Conservation (phyloP, 53 echinoderm and acorn worm genomes). For the Holothuria leucospilota region DNA sequence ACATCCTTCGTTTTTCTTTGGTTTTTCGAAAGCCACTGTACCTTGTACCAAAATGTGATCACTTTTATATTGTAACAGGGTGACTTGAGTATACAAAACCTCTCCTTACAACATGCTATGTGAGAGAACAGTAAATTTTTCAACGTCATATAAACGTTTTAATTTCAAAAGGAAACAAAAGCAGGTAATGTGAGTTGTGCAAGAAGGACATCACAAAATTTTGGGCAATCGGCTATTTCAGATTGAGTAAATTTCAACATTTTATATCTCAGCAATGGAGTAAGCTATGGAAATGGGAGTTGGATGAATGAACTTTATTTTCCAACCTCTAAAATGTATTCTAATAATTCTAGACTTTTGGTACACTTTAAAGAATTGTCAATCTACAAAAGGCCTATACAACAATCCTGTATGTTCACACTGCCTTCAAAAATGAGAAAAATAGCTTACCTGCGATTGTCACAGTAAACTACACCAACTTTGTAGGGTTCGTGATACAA, state of each 20-base stretch:
- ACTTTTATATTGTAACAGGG: too few relatives aligned
- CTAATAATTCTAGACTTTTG: not conserved
- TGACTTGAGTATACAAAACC: too few relatives aligned
- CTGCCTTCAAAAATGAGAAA: not conserved
- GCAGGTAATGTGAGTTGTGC: too few relatives aligned
- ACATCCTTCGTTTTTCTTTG: not conserved
- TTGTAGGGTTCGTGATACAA: slow-evolving; percentile 82
- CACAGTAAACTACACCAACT: slow-evolving; percentile 74
- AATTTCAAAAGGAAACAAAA: too few relatives aligned
- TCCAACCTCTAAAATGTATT: not conserved
- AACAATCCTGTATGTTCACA: not conserved
- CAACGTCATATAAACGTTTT: too few relatives aligned
- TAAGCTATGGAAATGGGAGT: too few relatives aligned
- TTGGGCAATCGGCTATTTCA: not conserved
- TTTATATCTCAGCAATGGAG: too few relatives aligned
- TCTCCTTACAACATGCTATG: too few relatives aligned
- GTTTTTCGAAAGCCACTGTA: not conserved
- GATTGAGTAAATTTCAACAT: not conserved
- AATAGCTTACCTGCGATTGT: slow-evolving; percentile 71
- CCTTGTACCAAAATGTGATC: too few relatives aligned
- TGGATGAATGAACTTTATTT: too few relatives aligned
- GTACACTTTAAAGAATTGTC: not conserved
- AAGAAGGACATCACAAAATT: too few relatives aligned
- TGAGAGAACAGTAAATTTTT: not conserved
- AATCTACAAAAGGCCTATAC: not conserved